Evolutionary conservation across 2,113 vertebrate species (phyloP), one percentile per base, ranked within the genome.

Genomic region (Falco punctatus): DNA sequence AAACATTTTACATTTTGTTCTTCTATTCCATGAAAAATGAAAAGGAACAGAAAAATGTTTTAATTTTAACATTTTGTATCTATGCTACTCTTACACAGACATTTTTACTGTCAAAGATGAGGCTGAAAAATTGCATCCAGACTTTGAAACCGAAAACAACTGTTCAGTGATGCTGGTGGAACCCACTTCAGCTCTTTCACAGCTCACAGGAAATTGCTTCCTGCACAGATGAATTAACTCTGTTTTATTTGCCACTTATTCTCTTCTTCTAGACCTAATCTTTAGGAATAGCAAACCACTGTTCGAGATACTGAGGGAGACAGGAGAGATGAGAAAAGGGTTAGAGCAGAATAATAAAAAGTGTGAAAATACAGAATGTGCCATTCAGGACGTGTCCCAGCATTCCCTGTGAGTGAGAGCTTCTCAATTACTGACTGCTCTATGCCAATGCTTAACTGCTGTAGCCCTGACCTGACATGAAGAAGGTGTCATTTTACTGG

Each of bases 271-370:
- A 70, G 40, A 84, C 15, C 6, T 61, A 72, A 8, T 8, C 86
- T 75, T 65, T 9, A 69, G 21, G 33, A 72, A 92, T 73, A 72
- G 30, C 27, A 84, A 84, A 88, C 10, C 55, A 88, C 5, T 9
- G 17, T 70, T 38, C 12, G 8, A 87, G 40, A 75, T 16, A 54
- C 0, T 59, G 24, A 86, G 9, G 23, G 30, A 75, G 18, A 88
- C 4, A 6, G 1, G 1, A 90, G 3, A 88, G 16, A 44, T 0
- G 17, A 38, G 15, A 61, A 44, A 67, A 85, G 4, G 9, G 9
- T 27, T 82, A 71, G 30, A 67, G 22, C 4, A 52, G 6, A 2
- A 7, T 54, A 75, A 74, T 22, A 49, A 61, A 52, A 52, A 24
- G 6, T 30, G 33, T 66, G 22, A 74, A 69, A 91, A 82, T 8